Evolutionary conservation across 2,113 vertebrate genomes (phyloP), one percentile per base, ranked within the genome.

Genomic region (Fulmarus glacialis): DNA sequence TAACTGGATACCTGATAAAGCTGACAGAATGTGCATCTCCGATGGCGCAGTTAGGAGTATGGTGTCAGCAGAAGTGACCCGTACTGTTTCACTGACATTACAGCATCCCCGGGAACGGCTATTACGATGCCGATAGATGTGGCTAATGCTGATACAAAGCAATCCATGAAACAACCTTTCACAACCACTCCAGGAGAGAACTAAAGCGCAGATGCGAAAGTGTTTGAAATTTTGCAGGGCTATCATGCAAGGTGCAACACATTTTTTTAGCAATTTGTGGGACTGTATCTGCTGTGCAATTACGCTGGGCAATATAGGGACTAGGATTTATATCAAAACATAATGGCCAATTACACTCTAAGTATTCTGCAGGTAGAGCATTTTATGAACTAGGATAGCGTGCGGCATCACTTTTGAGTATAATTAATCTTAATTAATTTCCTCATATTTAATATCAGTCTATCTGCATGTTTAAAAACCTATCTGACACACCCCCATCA

Each of bases 371-470:
- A 94, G 84, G 91, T 95, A 83, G 78, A 94, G 50, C 50, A 19
- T 88, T 97, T 97, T 82, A 91, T 50, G 82, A 93, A 80, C 81
- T 82, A 77, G 79, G 79, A 82, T 88, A 92, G 70, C 26, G 32
- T 4, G 60, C 94, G 87, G 78, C 63, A 74, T 38, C n/a, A 26
- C 81, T 93, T 91, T 38, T 36, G 62, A 96, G 78, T 55, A 74
- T 59, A 91, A 96, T 96, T 93, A 96, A 96, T 96, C 91, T 90
- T 93, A 94, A 96, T 97, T 96, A 97, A 95, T 96, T 96, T 56
- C 50, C 84, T 80, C 93, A 87, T 93, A 93, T 90, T 96, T 95
- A 96, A 82, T 96, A 95, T 93, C 93, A 90, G 70, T 77, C 91
- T 94, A 96, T 93, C 84, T 81, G 91, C 23, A n/a, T 91, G 93